phyloP scores from a whole-genome alignment of 2,888 invertebrate genomes.

The Latrodectus elegans region DNA sequence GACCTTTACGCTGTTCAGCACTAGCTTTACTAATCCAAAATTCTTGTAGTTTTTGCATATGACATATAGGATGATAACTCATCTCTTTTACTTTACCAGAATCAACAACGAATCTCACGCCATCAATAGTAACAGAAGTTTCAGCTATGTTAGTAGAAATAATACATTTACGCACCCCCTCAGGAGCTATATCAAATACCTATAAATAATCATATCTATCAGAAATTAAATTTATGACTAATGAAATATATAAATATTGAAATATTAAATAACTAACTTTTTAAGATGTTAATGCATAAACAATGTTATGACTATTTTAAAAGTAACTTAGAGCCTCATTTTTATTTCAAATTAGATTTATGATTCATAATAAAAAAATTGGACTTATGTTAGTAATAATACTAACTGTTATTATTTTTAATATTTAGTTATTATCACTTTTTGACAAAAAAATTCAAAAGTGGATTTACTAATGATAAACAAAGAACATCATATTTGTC shows the following conservation, averaged over 20 bases:
- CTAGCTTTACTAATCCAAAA: conserved; percentile 98
- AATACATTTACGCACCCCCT: conserved; percentile 95
- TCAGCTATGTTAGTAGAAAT: conserved; percentile 99
- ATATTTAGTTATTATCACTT: not conserved
- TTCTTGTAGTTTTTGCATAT: conserved; percentile 93
- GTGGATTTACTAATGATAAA: too few relatives aligned
- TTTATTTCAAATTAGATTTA: too few relatives aligned
- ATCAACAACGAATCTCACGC: conserved; percentile 96
- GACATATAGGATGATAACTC: conserved; percentile 92
- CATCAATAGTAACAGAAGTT: conserved; percentile 98
- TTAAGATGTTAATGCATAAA: too few relatives aligned
- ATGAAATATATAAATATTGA: too few relatives aligned
- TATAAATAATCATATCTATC: conserved; percentile 50
- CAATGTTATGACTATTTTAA: too few relatives aligned
- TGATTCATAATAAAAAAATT: too few relatives aligned
- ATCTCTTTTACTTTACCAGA: conserved; percentile 98
- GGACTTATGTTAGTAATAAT: too few relatives aligned
- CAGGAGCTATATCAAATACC: conserved; percentile 96
- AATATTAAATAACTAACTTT: too few relatives aligned
- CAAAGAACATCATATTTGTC: too few relatives aligned
- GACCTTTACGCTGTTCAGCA: conserved; percentile 96
- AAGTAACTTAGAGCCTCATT: too few relatives aligned
- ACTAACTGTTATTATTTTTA: not conserved
- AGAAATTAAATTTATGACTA: too few relatives aligned
- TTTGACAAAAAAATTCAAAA: not conserved